These are phyloP conservation scores for Thunnus maccoyii DNA, from an alignment of 2,113 vertebrate genomes.

Conservation along the genomic window DNA sequence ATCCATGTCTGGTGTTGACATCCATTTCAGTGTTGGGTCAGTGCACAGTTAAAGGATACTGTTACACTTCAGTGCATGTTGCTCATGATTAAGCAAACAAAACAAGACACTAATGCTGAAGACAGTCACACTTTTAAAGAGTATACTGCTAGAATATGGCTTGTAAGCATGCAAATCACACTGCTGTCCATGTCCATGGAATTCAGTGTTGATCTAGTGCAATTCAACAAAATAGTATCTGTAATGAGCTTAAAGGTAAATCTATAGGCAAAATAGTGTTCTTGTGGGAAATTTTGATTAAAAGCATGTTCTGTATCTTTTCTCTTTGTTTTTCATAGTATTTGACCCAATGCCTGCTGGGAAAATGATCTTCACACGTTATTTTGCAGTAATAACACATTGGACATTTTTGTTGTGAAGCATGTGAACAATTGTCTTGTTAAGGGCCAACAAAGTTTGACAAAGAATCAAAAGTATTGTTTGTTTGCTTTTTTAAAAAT, in stretches of 20 bases:
- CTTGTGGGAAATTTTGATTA: neutral
- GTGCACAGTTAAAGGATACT: constrained; percentile 36
- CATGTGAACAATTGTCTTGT: neutral
- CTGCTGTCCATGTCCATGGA: neutral
- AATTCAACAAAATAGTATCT: neutral
- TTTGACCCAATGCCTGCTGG: neutral
- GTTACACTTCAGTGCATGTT: constrained; percentile 37
- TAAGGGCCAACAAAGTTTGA: neutral
- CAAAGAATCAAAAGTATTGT: neutral
- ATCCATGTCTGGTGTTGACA: constrained; percentile 60
- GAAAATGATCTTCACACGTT: neutral
- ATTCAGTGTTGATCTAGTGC: neutral
- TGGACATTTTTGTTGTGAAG: neutral
- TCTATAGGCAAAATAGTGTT: too few relatives aligned
- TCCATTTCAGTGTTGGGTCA: constrained; percentile 44
- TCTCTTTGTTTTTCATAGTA: neutral
- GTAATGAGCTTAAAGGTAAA: too few relatives aligned
- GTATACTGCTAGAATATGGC: neutral
- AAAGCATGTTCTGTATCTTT: neutral
- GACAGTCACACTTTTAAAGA: constrained; percentile 8
- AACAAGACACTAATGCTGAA: constrained; percentile 26
- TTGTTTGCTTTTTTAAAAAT: neutral
- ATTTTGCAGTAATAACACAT: neutral
- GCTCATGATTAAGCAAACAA: constrained; percentile 29
- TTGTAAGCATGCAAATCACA: neutral